These are phyloP conservation scores for Callipepla squamata DNA, from an alignment of 2,113 vertebrate genomes.

Conservation along the genomic window DNA sequence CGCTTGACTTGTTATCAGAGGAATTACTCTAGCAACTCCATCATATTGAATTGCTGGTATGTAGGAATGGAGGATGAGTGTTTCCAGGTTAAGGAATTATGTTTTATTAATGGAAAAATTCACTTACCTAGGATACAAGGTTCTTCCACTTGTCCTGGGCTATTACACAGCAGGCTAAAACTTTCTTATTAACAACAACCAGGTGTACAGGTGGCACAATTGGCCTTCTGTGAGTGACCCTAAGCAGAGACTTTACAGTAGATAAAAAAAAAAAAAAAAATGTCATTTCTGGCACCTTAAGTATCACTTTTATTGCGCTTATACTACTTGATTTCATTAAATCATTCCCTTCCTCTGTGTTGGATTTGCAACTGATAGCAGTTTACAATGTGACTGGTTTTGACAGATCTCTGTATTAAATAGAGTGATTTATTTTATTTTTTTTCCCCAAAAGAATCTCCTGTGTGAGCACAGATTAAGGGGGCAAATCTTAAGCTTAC, in stretches of 20 bases:
- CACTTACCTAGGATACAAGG: background rate
- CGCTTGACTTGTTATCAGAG: background rate
- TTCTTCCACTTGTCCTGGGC: background rate
- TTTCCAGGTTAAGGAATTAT: constrained; percentile 32
- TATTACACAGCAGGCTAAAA: background rate
- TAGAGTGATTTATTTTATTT: background rate
- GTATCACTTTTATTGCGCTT: background rate
- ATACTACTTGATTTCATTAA: background rate
- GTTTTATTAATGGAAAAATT: constrained; percentile 26
- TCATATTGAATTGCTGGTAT: background rate
- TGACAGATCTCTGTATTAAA: background rate
- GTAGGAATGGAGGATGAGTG: background rate
- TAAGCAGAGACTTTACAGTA: background rate
- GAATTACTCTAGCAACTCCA: background rate
- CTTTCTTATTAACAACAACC: background rate
- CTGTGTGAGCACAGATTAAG: background rate
- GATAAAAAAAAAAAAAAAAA: background rate
- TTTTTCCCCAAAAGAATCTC: background rate
- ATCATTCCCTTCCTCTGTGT: background rate
- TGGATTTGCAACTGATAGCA: background rate
- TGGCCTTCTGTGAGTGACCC: background rate
- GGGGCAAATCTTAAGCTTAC: no score
- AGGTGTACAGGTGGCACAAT: background rate
- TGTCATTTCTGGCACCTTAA: background rate
- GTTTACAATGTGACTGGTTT: background rate